Evolutionary conservation across 2,888 invertebrate species (phyloP), one percentile per base, ranked within the genome.

Genomic region (Nomada ruficornis): DNA sequence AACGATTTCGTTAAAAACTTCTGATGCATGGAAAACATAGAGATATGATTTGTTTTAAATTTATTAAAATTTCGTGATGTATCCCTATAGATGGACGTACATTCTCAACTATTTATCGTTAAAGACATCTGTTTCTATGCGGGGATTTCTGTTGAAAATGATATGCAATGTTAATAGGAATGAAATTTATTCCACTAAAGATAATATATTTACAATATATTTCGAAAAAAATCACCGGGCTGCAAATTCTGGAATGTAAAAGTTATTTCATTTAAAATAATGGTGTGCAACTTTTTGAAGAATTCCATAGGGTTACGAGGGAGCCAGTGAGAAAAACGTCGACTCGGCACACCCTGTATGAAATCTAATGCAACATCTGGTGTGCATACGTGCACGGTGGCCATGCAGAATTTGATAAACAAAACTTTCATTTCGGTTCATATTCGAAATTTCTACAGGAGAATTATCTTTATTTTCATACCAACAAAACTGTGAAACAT

Each of bases 361-460:
- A 29, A 29, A 13, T 36, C n/a, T 76, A 59, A 63, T 55, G 36
- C 50, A 44, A 78, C 77, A 78, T 78, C 78, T 78, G 77, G n/a
- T 20, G 50, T 36, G 26, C 77, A 77, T 65, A 65, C 55, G 64
- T 20, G 65, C 52, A 54, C 55, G 13, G 26, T 63, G 47, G 55
- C 9, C 20, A 20, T 10, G n/a, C 55, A 42, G 42, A 47, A 62
- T 50, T 63, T 64, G n/a, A 36, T 50, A 77, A 76, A 71, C 55
- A 70, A 54, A 71, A n/a, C 13, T 63, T 50, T 26, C 10, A 47
- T 23, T 55, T 60, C 52, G 20, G 18, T 18, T 29, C n/a, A 23
- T 23, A 20, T 36, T 18, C 60, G 20, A 2, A 54, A 67, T 4
- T 29, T 10, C 29, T 54, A 15, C 11, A n/a, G 11, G 15, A 64